Evolutionary conservation across 2,888 invertebrate genomes (phyloP).

Genomic region (Noctuana brunneofusca): DNA sequence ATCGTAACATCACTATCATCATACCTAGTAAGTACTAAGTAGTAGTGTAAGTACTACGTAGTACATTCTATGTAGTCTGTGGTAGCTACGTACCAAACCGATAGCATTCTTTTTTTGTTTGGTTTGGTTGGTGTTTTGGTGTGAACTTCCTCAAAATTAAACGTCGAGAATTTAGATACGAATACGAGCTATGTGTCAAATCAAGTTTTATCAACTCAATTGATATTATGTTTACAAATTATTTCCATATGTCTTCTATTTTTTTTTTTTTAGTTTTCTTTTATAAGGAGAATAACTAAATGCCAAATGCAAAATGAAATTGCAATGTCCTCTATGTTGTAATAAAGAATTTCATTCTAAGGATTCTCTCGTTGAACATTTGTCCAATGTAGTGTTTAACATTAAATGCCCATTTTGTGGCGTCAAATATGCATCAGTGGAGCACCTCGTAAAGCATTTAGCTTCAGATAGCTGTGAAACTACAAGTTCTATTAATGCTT

Average conservation of each 20-base stretch:
- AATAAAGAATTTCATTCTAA: conserved; percentile 83
- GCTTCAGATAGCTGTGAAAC: conserved; percentile 60
- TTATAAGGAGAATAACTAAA: conserved; percentile 29
- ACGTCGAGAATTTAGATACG: conserved; percentile 65
- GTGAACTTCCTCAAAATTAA: conserved; percentile 77
- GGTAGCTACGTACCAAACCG: too few relatives aligned
- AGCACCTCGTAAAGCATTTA: conserved; percentile 83
- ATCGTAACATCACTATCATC: too few relatives aligned
- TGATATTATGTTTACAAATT: conserved; percentile 59
- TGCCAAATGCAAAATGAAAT: conserved; percentile 72
- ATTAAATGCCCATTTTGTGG: conserved; percentile 84
- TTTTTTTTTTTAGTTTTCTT: not conserved
- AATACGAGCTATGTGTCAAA: conserved; percentile 57
- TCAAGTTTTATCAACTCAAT: too few relatives aligned
- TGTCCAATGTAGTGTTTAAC: conserved; percentile 75
- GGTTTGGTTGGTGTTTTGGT: conserved; percentile 56
- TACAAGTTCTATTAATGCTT: conserved; percentile 9
- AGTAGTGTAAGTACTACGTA: too few relatives aligned
- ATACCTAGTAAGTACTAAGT: too few relatives aligned
- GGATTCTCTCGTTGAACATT: conserved; percentile 78
- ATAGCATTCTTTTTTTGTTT: too few relatives aligned
- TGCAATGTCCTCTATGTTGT: conserved; percentile 86
- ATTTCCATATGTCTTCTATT: conserved; percentile 30
- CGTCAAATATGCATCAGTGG: conserved; percentile 76
- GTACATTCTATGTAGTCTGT: too few relatives aligned